Base-by-base conservation (phyloP, 2,797 vertebrate species). In the Takifugu rubripes region DNA sequence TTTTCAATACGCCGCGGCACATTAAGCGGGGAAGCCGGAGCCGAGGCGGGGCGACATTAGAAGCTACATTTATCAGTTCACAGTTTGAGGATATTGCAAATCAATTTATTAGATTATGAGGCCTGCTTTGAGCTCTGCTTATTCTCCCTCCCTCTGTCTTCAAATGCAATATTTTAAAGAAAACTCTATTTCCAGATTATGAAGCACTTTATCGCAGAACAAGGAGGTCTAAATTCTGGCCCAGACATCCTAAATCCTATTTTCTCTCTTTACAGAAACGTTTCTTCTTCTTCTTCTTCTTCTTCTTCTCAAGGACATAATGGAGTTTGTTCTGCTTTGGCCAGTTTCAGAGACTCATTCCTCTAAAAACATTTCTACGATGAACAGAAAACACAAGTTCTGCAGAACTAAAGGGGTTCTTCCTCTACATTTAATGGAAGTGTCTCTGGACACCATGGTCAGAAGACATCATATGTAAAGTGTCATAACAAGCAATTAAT, bases 51-150 rank as follows among this genome's bases (percentile, higher is more conserved):
- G 79, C 81, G 66, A 86, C 82, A 84, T 52, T 70, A 80, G 78
- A 73, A 84, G 76, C 85, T 68, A 67, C 86, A 82, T 88, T 89
- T 87, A 87, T 91, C 88, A 87, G 84, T 88, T 91, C 88, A 90
- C 89, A 91, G 84, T 90, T 88, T 88, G 82, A 85, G 89, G 89
- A 90, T 85, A 86, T 83, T 84, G 84, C 85, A 90, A 92, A 92
- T 92, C 91, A 91, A 90, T 92, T 92, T 90, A 92, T 93, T 91
- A 92, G 90, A 92, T 93, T 92, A 92, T 71, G 81, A 81, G 72
- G 85, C 72, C 77, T 79, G 79, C 75, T 82, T 77, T 82, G 17
- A 48, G 21, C 46, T 48, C 46, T 48, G 17, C 46, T 68, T 70
- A 69, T 64, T 51, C 50, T 33, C 54, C 58, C 21, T 29, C 25